Evolutionary conservation across 1,140 invertebrate genomes (phyloP), one percentile per base, ranked within the genome.

Genomic region (Telenomus remus): DNA sequence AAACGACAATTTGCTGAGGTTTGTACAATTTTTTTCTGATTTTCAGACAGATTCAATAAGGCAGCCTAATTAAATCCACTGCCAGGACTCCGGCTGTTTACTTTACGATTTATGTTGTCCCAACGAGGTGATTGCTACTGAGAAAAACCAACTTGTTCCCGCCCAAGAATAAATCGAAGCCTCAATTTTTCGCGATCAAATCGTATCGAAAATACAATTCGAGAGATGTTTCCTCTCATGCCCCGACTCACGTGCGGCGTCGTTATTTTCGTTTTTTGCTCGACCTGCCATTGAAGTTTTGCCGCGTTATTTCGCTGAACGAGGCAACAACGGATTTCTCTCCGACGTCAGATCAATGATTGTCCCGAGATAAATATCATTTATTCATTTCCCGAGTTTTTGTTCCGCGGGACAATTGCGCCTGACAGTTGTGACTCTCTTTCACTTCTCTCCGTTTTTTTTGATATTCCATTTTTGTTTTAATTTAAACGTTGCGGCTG

Each of bases 291-390:
- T 51, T 43, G 27, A 64, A 54, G 14, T 39, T 13, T 42, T 8
- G 42, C 48, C 15, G 2, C 55, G 37, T 56, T 66, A 65, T 35
- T 66, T 57, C 49, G 33, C 19, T n/a, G n/a, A 27, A 50, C 19
- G 54, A 59, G 47, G 0, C 46, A 6, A 27, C 37, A 46, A 33
- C 15, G 19, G 14, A 46, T 43, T 51, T 53, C 19, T 19, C 49
- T 68, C 48, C 33, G 53, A 57, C 19, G 51, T 68, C 48, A 27
- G 47, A 19, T 68, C 64, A 68, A 51, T 46, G 64, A 59, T 68
- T 51, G 42, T 27, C 14, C n/a, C 12, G 27, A 57, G 51, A 46
- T 68, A 46, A 49, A 53, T 50, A 53, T 27, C 16, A 12, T 12
- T 12, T 33, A 53, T 49, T 59, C 39, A 43, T 55, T 44, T 55